phyloP scores from a whole-genome alignment of 2,888 invertebrate genomes.

The Macropis europaea region DNA sequence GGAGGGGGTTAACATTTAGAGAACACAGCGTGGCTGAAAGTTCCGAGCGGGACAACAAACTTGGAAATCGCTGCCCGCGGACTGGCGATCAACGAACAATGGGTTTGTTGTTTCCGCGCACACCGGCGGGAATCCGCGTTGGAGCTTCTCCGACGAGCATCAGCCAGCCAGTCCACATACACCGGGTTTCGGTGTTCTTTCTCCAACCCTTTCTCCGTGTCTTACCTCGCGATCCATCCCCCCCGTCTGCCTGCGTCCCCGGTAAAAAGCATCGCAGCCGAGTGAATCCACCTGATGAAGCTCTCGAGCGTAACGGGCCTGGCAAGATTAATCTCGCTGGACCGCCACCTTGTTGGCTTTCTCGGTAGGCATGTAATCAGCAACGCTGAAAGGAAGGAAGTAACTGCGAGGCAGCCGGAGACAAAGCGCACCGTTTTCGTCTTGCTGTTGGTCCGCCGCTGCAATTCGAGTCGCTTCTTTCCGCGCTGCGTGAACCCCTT shows the following conservation, averaged over 20 bases:
- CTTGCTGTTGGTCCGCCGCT: constrained; percentile 33
- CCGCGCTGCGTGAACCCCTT: constrained; percentile 25
- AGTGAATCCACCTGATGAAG: constrained; percentile 53
- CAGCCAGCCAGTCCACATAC: background rate
- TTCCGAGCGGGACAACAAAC: constrained; percentile 5
- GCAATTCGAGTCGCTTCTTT: constrained; percentile 39
- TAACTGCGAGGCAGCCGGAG: constrained; percentile 10
- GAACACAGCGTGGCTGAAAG: background rate
- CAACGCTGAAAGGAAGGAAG: constrained; percentile 26
- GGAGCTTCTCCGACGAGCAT: constrained; percentile 31
- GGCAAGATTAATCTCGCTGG: constrained; percentile 54
- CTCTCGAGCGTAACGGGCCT: constrained; percentile 39
- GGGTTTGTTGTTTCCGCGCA: constrained; percentile 56
- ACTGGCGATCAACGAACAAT: constrained; percentile 57
- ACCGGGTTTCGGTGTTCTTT: constrained; percentile 1
- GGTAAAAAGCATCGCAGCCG: constrained; percentile 22
- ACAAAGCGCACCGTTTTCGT: constrained; percentile 30
- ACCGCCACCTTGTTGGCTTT: constrained; percentile 33
- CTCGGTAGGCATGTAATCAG: constrained; percentile 45
- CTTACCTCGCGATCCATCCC: background rate
- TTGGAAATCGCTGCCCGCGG: constrained; percentile 25
- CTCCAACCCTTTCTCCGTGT: background rate
- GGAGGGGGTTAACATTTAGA: background rate
- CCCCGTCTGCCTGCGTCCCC: background rate
- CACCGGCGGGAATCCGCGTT: constrained; percentile 34